These are phyloP conservation scores for Guaruba guarouba DNA, from an alignment of 2,113 vertebrate genomes.

Conservation along the genomic window DNA sequence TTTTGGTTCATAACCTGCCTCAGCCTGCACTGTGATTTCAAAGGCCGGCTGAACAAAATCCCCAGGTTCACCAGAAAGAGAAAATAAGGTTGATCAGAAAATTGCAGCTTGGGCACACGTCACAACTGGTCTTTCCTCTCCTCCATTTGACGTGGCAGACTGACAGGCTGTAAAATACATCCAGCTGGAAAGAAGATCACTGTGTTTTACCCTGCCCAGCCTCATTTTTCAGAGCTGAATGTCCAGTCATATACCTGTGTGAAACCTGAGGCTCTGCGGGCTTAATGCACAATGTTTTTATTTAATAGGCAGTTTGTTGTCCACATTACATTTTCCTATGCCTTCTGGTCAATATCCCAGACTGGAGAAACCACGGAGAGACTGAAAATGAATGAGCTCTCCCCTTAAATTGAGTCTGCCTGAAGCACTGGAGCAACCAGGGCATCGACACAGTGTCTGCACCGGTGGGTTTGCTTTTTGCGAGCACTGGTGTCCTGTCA, in stretches of 20 bases:
- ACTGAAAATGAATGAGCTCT: background rate
- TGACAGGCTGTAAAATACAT: background rate
- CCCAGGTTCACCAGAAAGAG: background rate
- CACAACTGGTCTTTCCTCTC: background rate
- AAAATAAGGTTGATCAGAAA: background rate
- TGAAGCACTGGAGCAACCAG: background rate
- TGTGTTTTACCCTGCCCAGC: background rate
- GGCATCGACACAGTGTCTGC: background rate
- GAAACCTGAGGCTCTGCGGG: background rate
- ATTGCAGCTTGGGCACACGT: background rate
- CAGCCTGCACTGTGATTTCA: background rate
- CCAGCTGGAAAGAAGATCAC: background rate
- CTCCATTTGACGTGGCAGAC: background rate
- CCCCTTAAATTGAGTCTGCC: background rate
- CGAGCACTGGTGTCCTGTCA: rapidly evolving
- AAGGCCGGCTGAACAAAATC: background rate
- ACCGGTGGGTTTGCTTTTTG: background rate
- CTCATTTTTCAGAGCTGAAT: slow-evolving; percentile 13
- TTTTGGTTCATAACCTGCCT: background rate
- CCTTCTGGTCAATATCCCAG: background rate
- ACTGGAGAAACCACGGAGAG: background rate
- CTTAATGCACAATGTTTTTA: background rate
- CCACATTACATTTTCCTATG: background rate
- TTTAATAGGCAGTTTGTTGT: background rate
- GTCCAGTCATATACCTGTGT: background rate